phyloP scores from a whole-genome alignment of 2,888 invertebrate species.

The Drosophila helvetica region DNA sequence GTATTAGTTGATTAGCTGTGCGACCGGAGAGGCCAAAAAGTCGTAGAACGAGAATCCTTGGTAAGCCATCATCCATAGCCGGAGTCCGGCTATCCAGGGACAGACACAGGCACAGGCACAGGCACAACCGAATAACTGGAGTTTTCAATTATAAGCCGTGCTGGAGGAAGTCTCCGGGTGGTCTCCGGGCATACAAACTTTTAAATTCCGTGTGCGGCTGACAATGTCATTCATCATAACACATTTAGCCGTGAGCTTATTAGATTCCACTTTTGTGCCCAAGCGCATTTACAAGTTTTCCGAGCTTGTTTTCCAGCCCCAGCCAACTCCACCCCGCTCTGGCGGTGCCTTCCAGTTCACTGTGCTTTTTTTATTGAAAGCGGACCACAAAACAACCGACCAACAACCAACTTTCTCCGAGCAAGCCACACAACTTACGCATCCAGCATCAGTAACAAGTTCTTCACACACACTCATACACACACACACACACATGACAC shows the following conservation, averaged over 20 bases:
- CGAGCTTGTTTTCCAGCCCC: slow-evolving; percentile 35
- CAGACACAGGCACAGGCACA: background rate
- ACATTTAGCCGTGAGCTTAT: slow-evolving; percentile 77
- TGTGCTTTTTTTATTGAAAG: slow-evolving; percentile 41
- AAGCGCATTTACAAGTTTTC: slow-evolving; percentile 72
- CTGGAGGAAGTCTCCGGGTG: slow-evolving; percentile 8
- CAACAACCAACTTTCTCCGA: slow-evolving; percentile 18
- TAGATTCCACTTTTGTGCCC: slow-evolving; percentile 76
- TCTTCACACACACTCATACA: slow-evolving; percentile 1
- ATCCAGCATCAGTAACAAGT: slow-evolving; percentile 53
- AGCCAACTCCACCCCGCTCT: background rate
- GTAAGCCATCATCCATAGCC: background rate
- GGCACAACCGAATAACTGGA: slow-evolving; percentile 32
- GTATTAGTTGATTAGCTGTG: slow-evolving; percentile 73
- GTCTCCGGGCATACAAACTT: slow-evolving; percentile 40
- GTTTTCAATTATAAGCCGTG: slow-evolving; percentile 66
- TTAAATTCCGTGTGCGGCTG: slow-evolving; percentile 70
- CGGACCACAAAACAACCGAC: slow-evolving; percentile 56
- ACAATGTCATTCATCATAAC: slow-evolving; percentile 78
- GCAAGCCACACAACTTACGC: slow-evolving; percentile 50
- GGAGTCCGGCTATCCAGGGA: background rate
- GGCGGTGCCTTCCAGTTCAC: slow-evolving; percentile 32
- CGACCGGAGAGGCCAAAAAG: slow-evolving; percentile 21
- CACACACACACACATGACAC: slow-evolving; percentile 8
- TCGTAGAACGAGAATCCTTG: slow-evolving; percentile 2